Base-by-base conservation (phyloP, 2,113 vertebrate genomes). In the Psettodes erumei region DNA sequence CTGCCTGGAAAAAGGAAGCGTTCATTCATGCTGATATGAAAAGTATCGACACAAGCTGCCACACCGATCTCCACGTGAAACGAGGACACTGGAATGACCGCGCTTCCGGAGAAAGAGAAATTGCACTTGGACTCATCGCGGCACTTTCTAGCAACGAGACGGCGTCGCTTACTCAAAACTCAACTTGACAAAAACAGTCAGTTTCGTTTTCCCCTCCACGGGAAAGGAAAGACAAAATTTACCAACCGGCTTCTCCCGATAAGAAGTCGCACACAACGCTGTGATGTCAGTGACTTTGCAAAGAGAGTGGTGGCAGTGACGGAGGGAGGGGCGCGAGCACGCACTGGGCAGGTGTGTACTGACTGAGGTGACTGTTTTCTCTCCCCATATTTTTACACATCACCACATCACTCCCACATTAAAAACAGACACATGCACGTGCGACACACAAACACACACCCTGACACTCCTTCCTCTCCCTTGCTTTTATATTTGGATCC, bases 301-400 rank as follows among this genome's bases (percentile, higher is more conserved):
- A 58, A 73, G 61, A 58, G 56, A 25, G 51, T 60, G 3, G 25
- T 75, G 61, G 68, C 63, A 56, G 50, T 64, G 55, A 58, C 8
- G 56, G 38, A 40, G 4, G 2, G 33, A 47, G 63, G 23, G 12
- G 59, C 1, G n/a, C 6, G 43, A 58, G 68, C 45, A 70, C 68
- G 54, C 73, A 68, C 60, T 81, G 81, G 79, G 79, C 88, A 88
- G 81, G 79, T 89, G 80, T 84, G 82, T 83, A 74, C 67, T 73
- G 61, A 88, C 81, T 69, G 72, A 91, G 88, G 87, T 89, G 88
- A 79, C 72, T 84, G 74, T 87, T 93, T 91, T 92, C 88, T 86
- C 92, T 82, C 88, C 89, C 82, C 90, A 93, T 92, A 89, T 90
- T 86, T 92, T 92, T 51, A 79, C 92, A 90, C 86, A 50, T 84